Conservation (phyloP, 1,140 invertebrate genomes). For the Sinonovacula constricta region DNA sequence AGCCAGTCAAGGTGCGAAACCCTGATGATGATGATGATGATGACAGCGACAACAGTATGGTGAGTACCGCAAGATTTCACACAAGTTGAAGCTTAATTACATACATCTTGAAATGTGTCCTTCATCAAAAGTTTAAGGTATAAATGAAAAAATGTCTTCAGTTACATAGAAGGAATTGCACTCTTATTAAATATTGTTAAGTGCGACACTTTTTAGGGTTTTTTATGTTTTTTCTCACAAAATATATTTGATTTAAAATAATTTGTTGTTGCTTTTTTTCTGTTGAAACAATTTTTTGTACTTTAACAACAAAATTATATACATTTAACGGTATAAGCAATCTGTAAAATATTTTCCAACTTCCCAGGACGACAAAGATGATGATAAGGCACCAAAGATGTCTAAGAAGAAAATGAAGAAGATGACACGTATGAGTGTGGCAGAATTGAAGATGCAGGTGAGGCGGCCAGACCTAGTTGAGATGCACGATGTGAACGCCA, state of each 20-base stretch:
- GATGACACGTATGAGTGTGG: constrained; percentile 94
- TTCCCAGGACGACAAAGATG: constrained; percentile 72
- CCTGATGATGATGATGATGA: constrained; percentile 63
- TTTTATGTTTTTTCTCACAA: no score
- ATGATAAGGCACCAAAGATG: constrained; percentile 89
- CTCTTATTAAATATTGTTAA: no score
- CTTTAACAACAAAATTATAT: no score
- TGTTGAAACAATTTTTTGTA: no score
- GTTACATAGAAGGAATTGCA: no score
- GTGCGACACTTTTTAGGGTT: no score
- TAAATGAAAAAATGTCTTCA: no score
- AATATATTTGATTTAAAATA: no score
- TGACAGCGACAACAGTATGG: constrained; percentile 66
- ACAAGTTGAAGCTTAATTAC: background rate
- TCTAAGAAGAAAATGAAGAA: constrained; percentile 98
- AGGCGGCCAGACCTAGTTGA: constrained; percentile 98
- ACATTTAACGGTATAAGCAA: no score
- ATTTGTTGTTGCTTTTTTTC: no score
- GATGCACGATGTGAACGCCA: constrained; percentile 99
- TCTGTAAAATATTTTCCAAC: no score
- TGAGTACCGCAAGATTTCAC: constrained; percentile 50
- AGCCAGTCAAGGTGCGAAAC: constrained; percentile 51
- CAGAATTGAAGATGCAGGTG: constrained; percentile 92
- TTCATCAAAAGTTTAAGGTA: no score
- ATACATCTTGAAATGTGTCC: background rate